Evolutionary conservation across 1,140 invertebrate species (phyloP), one percentile per base, ranked within the genome.

Genomic region (Drosophila asahinai): DNA sequence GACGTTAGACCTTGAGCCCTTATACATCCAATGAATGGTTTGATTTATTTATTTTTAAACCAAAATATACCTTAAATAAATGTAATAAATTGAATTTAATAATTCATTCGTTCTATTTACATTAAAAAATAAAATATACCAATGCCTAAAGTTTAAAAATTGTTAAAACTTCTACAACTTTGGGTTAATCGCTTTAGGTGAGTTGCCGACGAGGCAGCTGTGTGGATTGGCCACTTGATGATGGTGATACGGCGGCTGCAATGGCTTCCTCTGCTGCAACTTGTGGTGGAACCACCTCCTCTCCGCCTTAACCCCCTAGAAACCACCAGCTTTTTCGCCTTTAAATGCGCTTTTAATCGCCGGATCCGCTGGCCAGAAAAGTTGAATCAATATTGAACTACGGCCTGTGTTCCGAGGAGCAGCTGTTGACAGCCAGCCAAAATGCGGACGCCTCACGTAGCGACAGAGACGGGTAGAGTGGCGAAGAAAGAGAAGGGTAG

Each of bases 281-380:
- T 76, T 72, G 78, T 19, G 78, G 66, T 48, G 51, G 54, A 57
- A 47, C 45, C 33, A 7, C 36, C 36, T 25, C 12, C 43, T 47
- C 5, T 11, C 11, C 9, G 17, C 27, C 17, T 33, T 58, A 51
- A 52, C 43, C 58, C 43, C 40, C 17, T 47, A 9, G 5, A 25
- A 9, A 27, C 15, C 19, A 11, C 14, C 62, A 22, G 14, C 52
- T 25, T 33, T 47, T 36, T 19, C 30, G 47, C n/a, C 65, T 84
- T 89, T 87, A 83, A 89, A 89, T 89, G 86, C 78, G 66, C 86
- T 84, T 87, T 87, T 87, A 89, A 87, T 89, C 81, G 77, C 55
- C 63, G 4, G 55, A 59, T 63, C 77, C 58, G 71, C 45, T 73
- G 66, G 67, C 68, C 79, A 43, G 66, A 84, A 55, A 87, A 83